phyloP scores from a whole-genome alignment of 2,888 invertebrate species.

The Sisyra terminalis region DNA sequence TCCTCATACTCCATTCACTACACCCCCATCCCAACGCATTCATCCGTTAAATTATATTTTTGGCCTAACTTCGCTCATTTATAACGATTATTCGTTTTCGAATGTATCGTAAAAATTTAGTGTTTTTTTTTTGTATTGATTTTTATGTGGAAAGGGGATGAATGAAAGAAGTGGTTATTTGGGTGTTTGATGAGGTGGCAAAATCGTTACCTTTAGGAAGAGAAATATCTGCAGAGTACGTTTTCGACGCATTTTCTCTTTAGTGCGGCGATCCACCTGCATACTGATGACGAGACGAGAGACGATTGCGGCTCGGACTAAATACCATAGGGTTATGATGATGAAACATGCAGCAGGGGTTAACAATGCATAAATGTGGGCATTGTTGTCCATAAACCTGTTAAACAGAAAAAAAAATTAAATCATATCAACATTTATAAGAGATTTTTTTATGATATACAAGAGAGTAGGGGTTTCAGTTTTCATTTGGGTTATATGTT shows the following conservation, averaged over 20 bases:
- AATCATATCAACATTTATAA: background rate
- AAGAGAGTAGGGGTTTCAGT: background rate
- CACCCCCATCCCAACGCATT: too few relatives aligned
- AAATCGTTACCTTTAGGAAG: conserved; percentile 34
- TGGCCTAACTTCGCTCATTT: too few relatives aligned
- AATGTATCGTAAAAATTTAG: too few relatives aligned
- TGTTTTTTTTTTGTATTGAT: background rate
- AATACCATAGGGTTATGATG: conserved; percentile 28
- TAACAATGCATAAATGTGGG: conserved; percentile 35
- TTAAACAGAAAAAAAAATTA: conserved; percentile 13
- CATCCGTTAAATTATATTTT: too few relatives aligned
- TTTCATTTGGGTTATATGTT: background rate
- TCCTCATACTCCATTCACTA: too few relatives aligned
- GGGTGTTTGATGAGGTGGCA: too few relatives aligned
- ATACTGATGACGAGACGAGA: conserved; percentile 40
- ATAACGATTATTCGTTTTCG: too few relatives aligned
- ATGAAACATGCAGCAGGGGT: conserved; percentile 26
- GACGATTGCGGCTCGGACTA: conserved; percentile 34
- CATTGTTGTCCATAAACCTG: conserved; percentile 34
- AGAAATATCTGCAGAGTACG: conserved; percentile 39
- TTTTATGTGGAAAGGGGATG: background rate
- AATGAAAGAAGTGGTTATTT: background rate
- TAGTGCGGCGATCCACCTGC: conserved; percentile 37
- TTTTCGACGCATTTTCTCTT: conserved; percentile 40
- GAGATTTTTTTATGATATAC: background rate